Evolutionary conservation across 2,888 invertebrate genomes (phyloP), one percentile per base, ranked within the genome.

Genomic region (Amiota minor): DNA sequence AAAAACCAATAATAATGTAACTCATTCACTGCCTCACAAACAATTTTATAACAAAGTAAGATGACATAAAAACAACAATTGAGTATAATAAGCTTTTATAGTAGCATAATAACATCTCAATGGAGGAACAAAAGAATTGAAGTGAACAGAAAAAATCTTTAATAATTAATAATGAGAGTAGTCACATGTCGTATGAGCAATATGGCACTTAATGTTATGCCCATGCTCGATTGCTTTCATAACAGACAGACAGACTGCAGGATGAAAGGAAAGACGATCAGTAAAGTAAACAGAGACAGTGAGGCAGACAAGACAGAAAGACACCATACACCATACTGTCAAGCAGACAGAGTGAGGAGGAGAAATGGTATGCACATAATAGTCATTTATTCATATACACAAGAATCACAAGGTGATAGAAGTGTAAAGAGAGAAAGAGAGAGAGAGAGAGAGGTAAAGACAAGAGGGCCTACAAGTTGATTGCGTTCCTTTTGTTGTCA

Each of bases 161-260:
- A 83, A 83, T 85, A 81, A 83, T 83, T 85, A 75, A 83, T 76
- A 77, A 73, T 75, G 76, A 73, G 76, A 78, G 71, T 64, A 23
- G 67, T 72, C 74, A 76, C 82, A 79, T 78, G 82, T 78, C 84
- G 82, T 78, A 83, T 82, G 82, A 81, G 82, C 82, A 83, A 83
- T 83, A 78, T 83, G 85, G 82, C 81, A 83, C 81, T 83, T 83
- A 83, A 79, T 75, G 77, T 74, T 75, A 78, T 78, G 67, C 78
- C 78, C 14, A 68, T 53, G 76, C 85, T 78, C 82, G 79, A 83
- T 83, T 82, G 81, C 79, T 77, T 70, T 73, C 74, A 53, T 83
- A 83, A 82, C 81, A 81, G 78, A 20, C 10, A 18, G 20, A 20
- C 49, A 14, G 65, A 8, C 49, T 18, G 65, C 2, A 0, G 14